Conservation (phyloP, 2,113 vertebrate genomes). For the Nesoenas mayeri region DNA sequence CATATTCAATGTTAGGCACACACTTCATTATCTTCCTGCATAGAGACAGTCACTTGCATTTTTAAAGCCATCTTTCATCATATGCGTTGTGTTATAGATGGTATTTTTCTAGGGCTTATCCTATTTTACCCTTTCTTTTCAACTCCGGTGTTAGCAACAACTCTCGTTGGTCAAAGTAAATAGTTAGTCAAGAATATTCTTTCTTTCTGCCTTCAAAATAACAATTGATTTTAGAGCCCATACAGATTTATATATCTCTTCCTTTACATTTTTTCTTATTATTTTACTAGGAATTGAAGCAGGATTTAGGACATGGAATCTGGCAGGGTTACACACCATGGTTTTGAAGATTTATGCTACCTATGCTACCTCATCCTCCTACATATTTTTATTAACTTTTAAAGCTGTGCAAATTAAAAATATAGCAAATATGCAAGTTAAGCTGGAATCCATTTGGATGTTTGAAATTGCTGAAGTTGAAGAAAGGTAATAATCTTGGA, state of each 20-base stretch:
- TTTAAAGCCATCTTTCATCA: background rate
- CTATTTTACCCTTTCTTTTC: background rate
- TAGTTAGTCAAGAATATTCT: background rate
- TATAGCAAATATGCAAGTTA: background rate
- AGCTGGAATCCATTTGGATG: background rate
- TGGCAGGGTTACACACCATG: background rate
- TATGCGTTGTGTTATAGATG: background rate
- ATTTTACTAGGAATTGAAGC: background rate
- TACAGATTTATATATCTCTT: background rate
- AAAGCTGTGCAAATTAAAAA: background rate
- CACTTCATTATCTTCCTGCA: background rate
- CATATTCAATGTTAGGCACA: background rate
- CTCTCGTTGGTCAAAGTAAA: background rate
- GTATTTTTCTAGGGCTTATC: background rate
- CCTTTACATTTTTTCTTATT: background rate
- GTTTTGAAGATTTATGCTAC: background rate
- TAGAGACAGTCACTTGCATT: background rate
- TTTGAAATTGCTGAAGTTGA: background rate
- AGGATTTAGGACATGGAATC: background rate
- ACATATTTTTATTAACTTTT: background rate
- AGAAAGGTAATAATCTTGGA: background rate
- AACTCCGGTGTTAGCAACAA: background rate
- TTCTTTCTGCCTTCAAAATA: background rate
- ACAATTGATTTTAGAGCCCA: background rate
- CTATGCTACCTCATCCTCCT: background rate